These are phyloP conservation scores for Sebastes hubbsi DNA, from an alignment of 2,797 vertebrate genomes.

Conservation along the genomic window DNA sequence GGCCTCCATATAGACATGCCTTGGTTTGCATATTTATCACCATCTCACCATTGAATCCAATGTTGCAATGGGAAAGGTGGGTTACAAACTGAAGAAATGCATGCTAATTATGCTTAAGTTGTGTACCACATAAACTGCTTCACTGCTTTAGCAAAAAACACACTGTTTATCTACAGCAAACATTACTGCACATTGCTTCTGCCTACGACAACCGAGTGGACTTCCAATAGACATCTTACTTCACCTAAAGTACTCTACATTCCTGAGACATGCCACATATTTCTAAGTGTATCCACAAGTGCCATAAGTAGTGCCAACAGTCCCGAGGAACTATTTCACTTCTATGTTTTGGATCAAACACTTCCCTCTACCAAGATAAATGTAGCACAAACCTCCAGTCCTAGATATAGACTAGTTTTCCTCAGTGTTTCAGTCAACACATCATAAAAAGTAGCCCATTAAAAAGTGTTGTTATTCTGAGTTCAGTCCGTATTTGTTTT, in stretches of 20 bases:
- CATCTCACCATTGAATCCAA: neutral
- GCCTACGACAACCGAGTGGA: neutral
- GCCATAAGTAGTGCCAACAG: neutral
- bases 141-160: conserved; percentile 1
- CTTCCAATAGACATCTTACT: neutral
- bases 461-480: neutral
- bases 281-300: neutral
- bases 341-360: neutral
- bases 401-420: neutral
- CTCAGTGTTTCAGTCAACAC: neutral
- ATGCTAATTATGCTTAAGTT: conserved; percentile 14
- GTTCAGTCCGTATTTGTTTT: neutral
- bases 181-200: neutral
- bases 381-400: neutral
- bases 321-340: neutral
- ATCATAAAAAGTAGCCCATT: neutral
- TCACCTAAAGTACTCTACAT: neutral
- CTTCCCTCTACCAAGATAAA: neutral
- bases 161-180: neutral
- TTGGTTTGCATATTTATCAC: neutral
- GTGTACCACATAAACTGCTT: neutral
- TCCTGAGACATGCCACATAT: neutral
- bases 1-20: too few relatives aligned
- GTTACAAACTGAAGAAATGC: neutral
- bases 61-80: neutral